Percentiles rank a stretch among this genome's conserved stretches.
Conservation (phyloP, 2,888 invertebrate species). For the Agrochola circellaris region DNA sequence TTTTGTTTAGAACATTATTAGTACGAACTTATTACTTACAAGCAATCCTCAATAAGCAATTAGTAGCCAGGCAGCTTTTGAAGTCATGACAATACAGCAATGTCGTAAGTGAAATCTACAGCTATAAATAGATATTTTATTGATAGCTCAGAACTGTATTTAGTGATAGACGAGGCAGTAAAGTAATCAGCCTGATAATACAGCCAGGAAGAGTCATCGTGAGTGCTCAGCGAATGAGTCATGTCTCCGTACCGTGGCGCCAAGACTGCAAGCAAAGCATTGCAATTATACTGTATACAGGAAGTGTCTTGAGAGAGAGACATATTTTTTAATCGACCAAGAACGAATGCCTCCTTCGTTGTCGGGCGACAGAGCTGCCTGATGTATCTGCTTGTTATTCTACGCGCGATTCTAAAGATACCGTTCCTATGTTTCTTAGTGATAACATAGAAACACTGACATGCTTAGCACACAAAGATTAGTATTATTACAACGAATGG, state of each 20-base stretch:
- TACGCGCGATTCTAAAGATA: slow-evolving; percentile 56
- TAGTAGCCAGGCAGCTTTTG: background rate
- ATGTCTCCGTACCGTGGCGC: slow-evolving; percentile 71
- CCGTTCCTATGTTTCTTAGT: slow-evolving; percentile 59
- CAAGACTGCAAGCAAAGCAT: slow-evolving; percentile 70
- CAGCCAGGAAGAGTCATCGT: slow-evolving; percentile 71
- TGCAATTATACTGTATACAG: slow-evolving; percentile 75
- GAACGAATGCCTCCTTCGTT: slow-evolving; percentile 50
- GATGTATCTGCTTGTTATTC: slow-evolving; percentile 67
- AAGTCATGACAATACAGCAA: background rate
- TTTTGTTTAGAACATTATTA: slow-evolving; percentile 41
- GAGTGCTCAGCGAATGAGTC: slow-evolving; percentile 71
- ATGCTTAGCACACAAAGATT: slow-evolving; percentile 50
- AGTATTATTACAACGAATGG: slow-evolving; percentile 50
- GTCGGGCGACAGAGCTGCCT: slow-evolving; percentile 57
- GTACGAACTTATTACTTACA: background rate
- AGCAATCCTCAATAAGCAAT: slow-evolving; percentile 6
- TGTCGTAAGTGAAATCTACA: background rate
- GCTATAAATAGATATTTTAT: background rate
- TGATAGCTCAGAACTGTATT: slow-evolving; percentile 25
- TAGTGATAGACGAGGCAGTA: slow-evolving; percentile 27
- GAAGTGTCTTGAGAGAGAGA: slow-evolving; percentile 61
- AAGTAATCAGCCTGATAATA: slow-evolving; percentile 69
- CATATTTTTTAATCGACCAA: slow-evolving; percentile 66
- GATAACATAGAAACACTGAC: slow-evolving; percentile 35